phyloP scores from a whole-genome alignment of 2,797 vertebrate species.

The Phalanger gymnotis region DNA sequence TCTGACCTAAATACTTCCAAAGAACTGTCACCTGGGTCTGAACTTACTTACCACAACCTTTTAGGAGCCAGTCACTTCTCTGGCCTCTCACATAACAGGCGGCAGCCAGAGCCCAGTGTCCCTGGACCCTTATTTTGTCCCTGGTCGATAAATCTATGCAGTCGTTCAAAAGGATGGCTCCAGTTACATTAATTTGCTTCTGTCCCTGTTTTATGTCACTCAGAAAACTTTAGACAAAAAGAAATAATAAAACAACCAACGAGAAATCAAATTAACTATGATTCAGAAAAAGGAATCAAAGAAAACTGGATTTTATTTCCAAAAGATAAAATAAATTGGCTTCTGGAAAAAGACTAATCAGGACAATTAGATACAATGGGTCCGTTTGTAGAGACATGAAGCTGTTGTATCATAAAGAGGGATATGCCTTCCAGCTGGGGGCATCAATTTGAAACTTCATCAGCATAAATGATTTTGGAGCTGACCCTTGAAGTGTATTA shows the following conservation, averaged over 20 bases:
- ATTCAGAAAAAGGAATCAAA: conserved; percentile 73
- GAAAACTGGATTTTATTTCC: conserved; percentile 80
- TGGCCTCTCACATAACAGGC: neutral
- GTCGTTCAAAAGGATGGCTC: conserved; percentile 32
- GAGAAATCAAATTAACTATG: conserved; percentile 77
- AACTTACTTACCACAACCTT: conserved; percentile 52
- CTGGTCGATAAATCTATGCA: neutral
- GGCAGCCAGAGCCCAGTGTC: neutral
- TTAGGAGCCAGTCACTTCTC: conserved; percentile 39
- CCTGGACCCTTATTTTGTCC: neutral
- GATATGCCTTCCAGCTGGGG: neutral
- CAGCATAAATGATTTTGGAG: neutral
- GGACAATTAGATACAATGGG: conserved; percentile 72
- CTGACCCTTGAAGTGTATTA: neutral
- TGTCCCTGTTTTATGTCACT: conserved; percentile 57
- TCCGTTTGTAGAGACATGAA: conserved; percentile 66
- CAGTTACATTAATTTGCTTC: conserved; percentile 22
- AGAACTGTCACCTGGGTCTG: conserved; percentile 25
- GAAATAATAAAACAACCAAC: conserved; percentile 45
- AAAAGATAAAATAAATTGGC: conserved; percentile 81
- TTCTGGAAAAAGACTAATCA: conserved; percentile 80
- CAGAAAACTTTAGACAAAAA: conserved; percentile 47
- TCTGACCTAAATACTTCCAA: conserved; percentile 42
- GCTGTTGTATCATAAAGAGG: conserved; percentile 76
- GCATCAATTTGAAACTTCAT: neutral